Conservation (phyloP, 2,113 vertebrate genomes). For the Azemiops feae region DNA sequence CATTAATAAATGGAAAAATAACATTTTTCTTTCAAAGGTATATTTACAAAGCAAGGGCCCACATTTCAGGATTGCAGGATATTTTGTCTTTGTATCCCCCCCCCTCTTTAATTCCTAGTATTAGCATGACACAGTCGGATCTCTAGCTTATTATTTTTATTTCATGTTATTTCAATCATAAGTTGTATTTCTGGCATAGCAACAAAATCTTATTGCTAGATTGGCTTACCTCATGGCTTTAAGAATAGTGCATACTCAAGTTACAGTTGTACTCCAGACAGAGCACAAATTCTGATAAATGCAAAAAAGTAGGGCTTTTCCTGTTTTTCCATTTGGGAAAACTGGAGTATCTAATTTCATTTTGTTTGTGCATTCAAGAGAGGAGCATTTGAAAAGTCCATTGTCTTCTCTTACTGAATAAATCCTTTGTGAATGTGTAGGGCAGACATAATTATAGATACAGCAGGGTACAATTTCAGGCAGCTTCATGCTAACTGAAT, state of each 20-base stretch:
- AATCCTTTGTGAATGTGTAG: neutral
- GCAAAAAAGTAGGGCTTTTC: neutral
- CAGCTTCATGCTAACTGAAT: neutral
- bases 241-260: neutral
- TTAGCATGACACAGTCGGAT: neutral
- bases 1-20: neutral
- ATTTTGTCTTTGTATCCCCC: neutral
- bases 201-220: neutral
- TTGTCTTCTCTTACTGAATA: neutral
- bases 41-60: neutral
- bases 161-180: neutral
- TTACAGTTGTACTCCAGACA: neutral
- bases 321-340: neutral
- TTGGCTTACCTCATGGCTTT: neutral
- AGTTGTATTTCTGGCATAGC: neutral
- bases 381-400: neutral
- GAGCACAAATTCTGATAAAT: neutral
- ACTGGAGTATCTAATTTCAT: neutral
- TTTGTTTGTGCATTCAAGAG: neutral
- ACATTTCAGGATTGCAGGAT: neutral
- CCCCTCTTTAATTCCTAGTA: neutral
- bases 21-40: neutral
- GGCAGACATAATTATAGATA: neutral
- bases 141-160: neutral
- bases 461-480: accelerated